These are phyloP conservation scores for Cotesia glomerata DNA, from an alignment of 1,140 invertebrate species.

Conservation along the genomic window DNA sequence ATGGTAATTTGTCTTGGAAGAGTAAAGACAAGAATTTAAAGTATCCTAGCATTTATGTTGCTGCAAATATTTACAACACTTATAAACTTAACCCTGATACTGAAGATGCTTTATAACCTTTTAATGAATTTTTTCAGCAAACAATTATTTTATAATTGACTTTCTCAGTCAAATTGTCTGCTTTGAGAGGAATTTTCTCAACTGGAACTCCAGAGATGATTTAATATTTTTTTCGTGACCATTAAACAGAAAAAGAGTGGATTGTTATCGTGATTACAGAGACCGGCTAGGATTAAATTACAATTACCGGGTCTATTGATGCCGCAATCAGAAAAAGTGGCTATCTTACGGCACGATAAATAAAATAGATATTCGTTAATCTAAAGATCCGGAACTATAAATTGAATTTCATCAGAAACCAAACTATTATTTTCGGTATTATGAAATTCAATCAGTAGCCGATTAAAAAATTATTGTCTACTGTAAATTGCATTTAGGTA, in stretches of 20 bases:
- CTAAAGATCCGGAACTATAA: no score
- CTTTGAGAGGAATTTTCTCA: no score
- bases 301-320: neutral
- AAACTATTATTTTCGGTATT: neutral
- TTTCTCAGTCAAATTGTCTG: no score
- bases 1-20: conserved; percentile 3
- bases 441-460: no score
- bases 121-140: neutral
- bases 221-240: conserved; percentile 2
- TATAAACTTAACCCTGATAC: no score
- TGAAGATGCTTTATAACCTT: neutral
- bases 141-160: neutral
- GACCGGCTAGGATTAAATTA: neutral
- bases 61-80: no score
- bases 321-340: neutral
- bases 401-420: no score
- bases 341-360: neutral
- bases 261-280: neutral
- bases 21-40: neutral
- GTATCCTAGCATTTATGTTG: neutral
- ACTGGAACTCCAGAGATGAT: no score
- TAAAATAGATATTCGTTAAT: neutral
- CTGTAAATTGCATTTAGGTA: no score
- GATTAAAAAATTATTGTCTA: no score
- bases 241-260: neutral